A percentile compares a stretch with the other conserved stretches of the same genome.
These are phyloP conservation scores for Acromyrmex heyeri DNA, from an alignment of 1,140 invertebrate species.

Conservation along the genomic window DNA sequence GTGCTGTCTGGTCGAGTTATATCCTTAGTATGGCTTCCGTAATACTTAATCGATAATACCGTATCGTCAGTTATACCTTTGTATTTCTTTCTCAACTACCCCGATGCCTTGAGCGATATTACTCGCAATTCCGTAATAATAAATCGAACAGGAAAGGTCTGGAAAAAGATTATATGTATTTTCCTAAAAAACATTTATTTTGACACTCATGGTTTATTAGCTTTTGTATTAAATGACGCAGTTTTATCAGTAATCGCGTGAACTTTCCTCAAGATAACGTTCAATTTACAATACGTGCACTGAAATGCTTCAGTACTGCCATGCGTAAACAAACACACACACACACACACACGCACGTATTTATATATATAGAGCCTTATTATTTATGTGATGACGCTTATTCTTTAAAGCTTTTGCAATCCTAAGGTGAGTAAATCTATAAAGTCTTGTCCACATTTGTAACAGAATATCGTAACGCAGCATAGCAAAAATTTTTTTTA, in stretches of 20 bases:
- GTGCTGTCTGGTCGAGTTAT: slow-evolving; percentile 63
- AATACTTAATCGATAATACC: slow-evolving; percentile 80
- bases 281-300: not conserved
- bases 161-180: not conserved
- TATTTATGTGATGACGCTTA: not conserved
- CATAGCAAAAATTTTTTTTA: not conserved
- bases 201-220: not conserved
- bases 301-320: not conserved
- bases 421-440: not conserved
- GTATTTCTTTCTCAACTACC: slow-evolving; percentile 30
- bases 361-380: not conserved
- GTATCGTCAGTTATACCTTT: slow-evolving; percentile 62
- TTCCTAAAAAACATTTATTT: slow-evolving; percentile 20
- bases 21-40: slow-evolving; percentile 76
- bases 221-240: not conserved
- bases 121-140: slow-evolving; percentile 9
- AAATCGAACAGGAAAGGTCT: not conserved
- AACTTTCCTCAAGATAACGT: slow-evolving; percentile 14
- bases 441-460: not conserved
- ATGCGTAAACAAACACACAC: not conserved
- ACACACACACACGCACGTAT: no score
- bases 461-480: not conserved
- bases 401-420: not conserved
- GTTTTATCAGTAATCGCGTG: not conserved
- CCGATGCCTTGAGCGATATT: not conserved